Evolutionary conservation across 2,888 invertebrate species (phyloP), one percentile per base, ranked within the genome.

Genomic region (Trichopria drosophilae): DNA sequence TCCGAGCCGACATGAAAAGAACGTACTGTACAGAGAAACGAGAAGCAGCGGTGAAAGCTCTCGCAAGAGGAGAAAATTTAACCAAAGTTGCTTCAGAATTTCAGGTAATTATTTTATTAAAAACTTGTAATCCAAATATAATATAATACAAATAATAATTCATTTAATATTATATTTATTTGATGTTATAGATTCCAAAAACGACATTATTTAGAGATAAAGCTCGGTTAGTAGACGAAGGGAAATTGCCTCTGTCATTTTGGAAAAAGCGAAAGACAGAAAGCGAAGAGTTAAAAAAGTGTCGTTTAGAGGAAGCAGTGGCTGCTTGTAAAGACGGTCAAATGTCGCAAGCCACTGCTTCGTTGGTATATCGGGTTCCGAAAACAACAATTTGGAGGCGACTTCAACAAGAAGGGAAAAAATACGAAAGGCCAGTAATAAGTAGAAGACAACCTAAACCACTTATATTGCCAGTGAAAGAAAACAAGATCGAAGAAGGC

Each of bases 321-420:
- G 69, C 72, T 13, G 77, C 77, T 6, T 77, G 77, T 44, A 73
- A 69, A 57, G 67, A 69, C 22, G 76, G 76, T 1, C 74, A 68
- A 65, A 77, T 77, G 77, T 77, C 77, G 0, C 77, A 78, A 60
- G 76, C 76, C 9, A 66, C 71, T 3, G 77, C 77, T 15, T 73
- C 77, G 3, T 57, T 67, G 44, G 68, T 69, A 13, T 78, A 71
- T 57, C 68, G 68, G 56, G 75, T 77, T 52, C 76, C 77, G 12
- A 77, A 77, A 62, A 77, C 77, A 3, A 77, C 77, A 1, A 76
- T 77, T 51, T 77, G 77, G 77, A 69, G 77, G 49, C 64, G 69
- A 28, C 61, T 77, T 15, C 76, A 76, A 44, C 69, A 74, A 47
- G 68, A 70, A 12, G 63, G 63, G 6, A 64, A n/a, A n/a, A n/a